A percentile compares a stretch with the other conserved stretches of the same genome.
Conservation (phyloP, 2,113 vertebrate species). For the Dasypus novemcinctus region DNA sequence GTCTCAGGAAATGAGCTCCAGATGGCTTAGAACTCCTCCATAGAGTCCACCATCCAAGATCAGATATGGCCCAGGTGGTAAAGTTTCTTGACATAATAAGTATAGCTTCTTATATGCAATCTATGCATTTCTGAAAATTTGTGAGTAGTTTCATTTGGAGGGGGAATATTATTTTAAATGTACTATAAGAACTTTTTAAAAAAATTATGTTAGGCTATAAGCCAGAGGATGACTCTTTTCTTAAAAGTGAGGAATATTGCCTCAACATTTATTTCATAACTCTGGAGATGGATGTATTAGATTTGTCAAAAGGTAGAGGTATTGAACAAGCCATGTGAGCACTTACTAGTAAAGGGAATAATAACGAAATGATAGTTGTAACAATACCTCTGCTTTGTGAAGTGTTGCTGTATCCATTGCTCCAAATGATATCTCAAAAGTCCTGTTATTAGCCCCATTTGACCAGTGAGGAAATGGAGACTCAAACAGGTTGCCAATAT, state of each 20-base stretch:
- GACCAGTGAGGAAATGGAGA: neutral
- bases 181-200: neutral
- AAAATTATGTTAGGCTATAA: neutral
- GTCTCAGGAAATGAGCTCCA: fast-evolving
- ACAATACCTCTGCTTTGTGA: neutral
- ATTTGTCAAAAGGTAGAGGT: neutral
- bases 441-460: neutral
- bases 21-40: neutral
- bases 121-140: neutral
- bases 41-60: neutral
- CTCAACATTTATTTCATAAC: neutral
- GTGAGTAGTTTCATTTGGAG: neutral
- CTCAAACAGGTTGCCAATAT: neutral
- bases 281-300: neutral
- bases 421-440: neutral
- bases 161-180: neutral
- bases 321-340: neutral
- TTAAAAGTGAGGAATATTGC: neutral
- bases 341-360: neutral
- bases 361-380: neutral
- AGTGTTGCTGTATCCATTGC: neutral
- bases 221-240: neutral
- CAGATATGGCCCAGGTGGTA: neutral
- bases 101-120: neutral
- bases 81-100: neutral